Evolutionary conservation across 2,113 vertebrate species (phyloP).

Genomic region (Phyllostomus hastatus): DNA sequence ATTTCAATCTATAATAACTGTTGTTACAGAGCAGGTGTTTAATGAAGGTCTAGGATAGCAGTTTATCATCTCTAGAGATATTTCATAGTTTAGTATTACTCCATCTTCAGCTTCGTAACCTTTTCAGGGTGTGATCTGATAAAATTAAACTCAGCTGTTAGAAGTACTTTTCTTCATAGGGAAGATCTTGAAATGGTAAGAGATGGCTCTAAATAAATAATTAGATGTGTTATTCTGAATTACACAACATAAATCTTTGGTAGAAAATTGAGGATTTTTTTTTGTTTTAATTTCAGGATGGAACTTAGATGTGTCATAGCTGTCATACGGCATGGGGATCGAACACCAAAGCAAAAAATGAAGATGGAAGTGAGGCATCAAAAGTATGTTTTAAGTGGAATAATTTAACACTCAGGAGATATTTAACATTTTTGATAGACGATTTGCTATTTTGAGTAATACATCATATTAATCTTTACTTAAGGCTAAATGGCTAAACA

Average conservation of each 20-base stretch:
- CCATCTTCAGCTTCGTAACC: neutral
- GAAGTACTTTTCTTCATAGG: neutral
- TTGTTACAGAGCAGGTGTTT: neutral
- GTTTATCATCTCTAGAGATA: neutral
- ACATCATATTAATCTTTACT: neutral
- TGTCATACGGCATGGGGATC: slow-evolving; percentile 87
- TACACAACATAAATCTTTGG: neutral
- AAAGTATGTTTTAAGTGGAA: slow-evolving; percentile 72
- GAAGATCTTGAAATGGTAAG: neutral
- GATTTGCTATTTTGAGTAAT: neutral
- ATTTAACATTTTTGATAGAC: neutral
- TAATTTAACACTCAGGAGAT: neutral
- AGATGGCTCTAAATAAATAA: neutral
- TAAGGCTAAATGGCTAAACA: too few relatives aligned
- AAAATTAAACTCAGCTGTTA: neutral
- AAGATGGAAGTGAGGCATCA: slow-evolving; percentile 91
- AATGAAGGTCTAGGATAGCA: neutral
- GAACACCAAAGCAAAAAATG: slow-evolving; percentile 90
- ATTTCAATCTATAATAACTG: neutral
- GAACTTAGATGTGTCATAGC: slow-evolving; percentile 90
- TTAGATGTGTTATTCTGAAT: neutral
- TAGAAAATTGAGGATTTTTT: slow-evolving; percentile 33
- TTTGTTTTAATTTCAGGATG: slow-evolving; percentile 84
- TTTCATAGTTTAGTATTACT: neutral
- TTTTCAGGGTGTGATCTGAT: neutral